Percentiles rank a stretch among this genome's conserved stretches.
phyloP scores from a whole-genome alignment of 2,888 invertebrate genomes.

The Temnothorax rugatulus region DNA sequence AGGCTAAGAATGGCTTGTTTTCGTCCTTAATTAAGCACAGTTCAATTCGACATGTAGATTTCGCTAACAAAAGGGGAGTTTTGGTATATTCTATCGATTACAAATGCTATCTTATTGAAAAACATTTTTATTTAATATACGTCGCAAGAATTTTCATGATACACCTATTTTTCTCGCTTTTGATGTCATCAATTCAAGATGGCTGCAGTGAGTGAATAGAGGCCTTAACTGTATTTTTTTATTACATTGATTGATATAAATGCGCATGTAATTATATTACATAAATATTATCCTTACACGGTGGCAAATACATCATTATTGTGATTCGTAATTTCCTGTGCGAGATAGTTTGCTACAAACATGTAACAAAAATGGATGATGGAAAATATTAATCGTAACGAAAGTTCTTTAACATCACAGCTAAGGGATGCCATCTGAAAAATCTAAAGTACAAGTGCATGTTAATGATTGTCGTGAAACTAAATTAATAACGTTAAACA shows the following conservation, averaged over 20 bases:
- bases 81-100: too few relatives aligned
- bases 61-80: too few relatives aligned
- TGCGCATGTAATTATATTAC: background rate
- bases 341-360: background rate
- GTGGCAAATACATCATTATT: background rate
- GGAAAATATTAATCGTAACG: background rate
- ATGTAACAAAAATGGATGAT: background rate
- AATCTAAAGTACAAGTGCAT: background rate
- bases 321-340: background rate
- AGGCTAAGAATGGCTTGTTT: too few relatives aligned
- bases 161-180: too few relatives aligned
- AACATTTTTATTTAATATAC: too few relatives aligned
- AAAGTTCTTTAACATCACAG: background rate
- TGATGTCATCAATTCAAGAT: too few relatives aligned
- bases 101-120: too few relatives aligned
- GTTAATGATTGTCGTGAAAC: background rate
- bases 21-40: too few relatives aligned
- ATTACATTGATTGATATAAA: background rate
- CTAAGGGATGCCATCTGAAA: background rate
- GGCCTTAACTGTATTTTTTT: background rate
- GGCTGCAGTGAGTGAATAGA: too few relatives aligned
- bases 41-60: too few relatives aligned
- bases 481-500: background rate
- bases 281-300: background rate
- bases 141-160: too few relatives aligned